Conservation (phyloP, 1,140 invertebrate genomes). For the Panulirus ornatus region DNA sequence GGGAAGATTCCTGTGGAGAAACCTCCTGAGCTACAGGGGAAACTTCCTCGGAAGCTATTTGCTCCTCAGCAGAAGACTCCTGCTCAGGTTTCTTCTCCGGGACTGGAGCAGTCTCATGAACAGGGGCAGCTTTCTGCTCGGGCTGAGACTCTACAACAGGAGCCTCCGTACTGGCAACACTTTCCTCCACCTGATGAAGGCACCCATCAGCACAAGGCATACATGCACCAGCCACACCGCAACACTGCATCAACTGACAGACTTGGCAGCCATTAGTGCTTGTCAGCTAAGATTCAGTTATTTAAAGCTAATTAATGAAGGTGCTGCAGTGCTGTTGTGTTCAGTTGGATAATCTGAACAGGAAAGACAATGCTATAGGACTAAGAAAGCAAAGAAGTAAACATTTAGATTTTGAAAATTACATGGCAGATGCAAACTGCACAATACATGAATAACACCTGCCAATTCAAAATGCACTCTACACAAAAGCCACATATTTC, state of each 20-base stretch:
- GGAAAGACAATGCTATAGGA: constrained; percentile 54
- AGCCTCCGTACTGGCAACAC: constrained; percentile 58
- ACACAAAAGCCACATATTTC: constrained; percentile 54
- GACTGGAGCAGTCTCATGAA: constrained; percentile 27
- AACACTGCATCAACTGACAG: constrained; percentile 65
- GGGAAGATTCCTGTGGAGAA: constrained; percentile 29
- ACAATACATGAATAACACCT: constrained; percentile 56
- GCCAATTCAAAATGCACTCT: constrained; percentile 60
- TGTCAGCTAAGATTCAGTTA: constrained; percentile 18
- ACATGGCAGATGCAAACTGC: constrained; percentile 47
- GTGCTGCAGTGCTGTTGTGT: constrained; percentile 66
- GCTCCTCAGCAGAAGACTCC: constrained; percentile 26
- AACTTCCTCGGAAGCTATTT: constrained; percentile 31
- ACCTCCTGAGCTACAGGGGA: constrained; percentile 39
- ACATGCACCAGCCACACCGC: constrained; percentile 65
- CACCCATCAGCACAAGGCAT: constrained; percentile 69
- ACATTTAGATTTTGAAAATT: constrained; percentile 41
- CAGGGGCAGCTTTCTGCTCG: constrained; percentile 29
- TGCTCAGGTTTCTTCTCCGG: constrained; percentile 8
- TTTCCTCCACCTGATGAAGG: constrained; percentile 70
- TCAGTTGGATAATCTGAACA: constrained; percentile 46
- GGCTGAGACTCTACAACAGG: constrained; percentile 58
- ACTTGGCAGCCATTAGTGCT: constrained; percentile 36
- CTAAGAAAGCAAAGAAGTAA: constrained; percentile 41
- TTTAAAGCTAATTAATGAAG: constrained; percentile 44